Percentiles rank a stretch among this genome's conserved stretches.
Conservation (phyloP, 2,797 vertebrate genomes). For the Enteromius paludinosus region DNA sequence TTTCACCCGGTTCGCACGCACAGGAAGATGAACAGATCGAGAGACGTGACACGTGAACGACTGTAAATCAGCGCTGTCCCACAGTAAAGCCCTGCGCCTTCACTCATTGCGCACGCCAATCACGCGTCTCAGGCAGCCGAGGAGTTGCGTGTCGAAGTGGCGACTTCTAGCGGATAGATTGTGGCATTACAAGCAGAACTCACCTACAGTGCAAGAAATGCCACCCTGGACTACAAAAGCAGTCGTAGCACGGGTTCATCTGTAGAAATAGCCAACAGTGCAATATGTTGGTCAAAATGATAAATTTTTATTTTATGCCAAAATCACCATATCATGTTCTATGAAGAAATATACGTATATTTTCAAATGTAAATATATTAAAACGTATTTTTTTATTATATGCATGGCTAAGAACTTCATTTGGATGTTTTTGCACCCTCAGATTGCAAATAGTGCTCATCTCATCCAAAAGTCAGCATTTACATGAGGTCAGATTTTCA, state of each 20-base stretch:
- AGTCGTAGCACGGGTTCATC: neutral
- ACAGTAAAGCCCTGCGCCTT: neutral
- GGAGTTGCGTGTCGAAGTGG: conserved; percentile 39
- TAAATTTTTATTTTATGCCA: neutral
- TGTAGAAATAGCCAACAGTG: neutral
- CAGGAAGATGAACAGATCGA: neutral
- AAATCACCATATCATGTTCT: neutral
- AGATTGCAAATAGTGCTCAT: no score
- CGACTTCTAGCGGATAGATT: conserved; percentile 52
- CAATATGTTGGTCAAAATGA: neutral
- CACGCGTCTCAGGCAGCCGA: conserved; percentile 29
- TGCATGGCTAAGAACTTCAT: no score
- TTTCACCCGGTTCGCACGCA: conserved; percentile 30
- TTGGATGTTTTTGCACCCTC: no score
- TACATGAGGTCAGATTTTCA: no score
- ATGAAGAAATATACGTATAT: neutral
- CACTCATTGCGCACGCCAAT: conserved; percentile 34
- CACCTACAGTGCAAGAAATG: neutral
- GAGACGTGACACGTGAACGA: neutral
- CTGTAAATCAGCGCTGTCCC: neutral
- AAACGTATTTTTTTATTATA: no score
- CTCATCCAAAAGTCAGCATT: no score
- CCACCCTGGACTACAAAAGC: neutral
- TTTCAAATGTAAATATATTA: no score
- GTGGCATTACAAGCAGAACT: conserved; percentile 31